Conservation (phyloP, 2,797 vertebrate genomes). For the Phalanger gymnotis region DNA sequence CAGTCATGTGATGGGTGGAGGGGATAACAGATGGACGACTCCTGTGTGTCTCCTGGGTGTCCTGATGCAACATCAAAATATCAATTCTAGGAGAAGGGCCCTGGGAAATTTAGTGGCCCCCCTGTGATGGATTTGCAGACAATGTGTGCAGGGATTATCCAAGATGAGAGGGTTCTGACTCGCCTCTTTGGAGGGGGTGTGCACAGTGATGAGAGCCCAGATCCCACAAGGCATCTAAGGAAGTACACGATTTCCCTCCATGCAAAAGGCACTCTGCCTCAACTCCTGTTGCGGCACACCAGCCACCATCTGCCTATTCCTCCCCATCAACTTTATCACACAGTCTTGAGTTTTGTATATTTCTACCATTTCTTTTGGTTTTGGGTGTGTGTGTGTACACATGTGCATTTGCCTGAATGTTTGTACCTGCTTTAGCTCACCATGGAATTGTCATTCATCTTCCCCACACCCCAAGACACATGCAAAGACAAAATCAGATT, state of each 20-base stretch:
- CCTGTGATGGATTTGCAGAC: not conserved
- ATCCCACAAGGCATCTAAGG: not conserved
- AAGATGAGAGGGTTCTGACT: not conserved
- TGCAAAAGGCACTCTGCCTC: not conserved
- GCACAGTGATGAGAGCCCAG: not conserved
- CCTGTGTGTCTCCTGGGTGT: not conserved
- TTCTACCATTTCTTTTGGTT: not conserved
- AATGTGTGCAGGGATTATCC: too few relatives aligned
- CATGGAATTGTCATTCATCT: conserved; percentile 5
- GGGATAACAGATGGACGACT: not conserved
- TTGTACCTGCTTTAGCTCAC: conserved; percentile 36
- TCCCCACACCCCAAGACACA: not conserved
- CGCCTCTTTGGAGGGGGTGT: not conserved
- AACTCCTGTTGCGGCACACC: not conserved
- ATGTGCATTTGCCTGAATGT: not conserved
- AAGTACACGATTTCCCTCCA: not conserved
- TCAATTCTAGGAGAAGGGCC: not conserved
- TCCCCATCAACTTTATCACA: not conserved
- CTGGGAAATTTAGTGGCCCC: not conserved
- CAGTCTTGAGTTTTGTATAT: conserved; percentile 1
- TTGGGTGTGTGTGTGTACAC: not conserved
- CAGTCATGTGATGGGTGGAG: not conserved
- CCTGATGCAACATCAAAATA: not conserved
- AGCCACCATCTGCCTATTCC: not conserved
- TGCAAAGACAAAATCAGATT: not conserved